phyloP scores from a whole-genome alignment of 2,113 vertebrate species.

The rabbit (Oryctolagus cuniculus) region DNA sequence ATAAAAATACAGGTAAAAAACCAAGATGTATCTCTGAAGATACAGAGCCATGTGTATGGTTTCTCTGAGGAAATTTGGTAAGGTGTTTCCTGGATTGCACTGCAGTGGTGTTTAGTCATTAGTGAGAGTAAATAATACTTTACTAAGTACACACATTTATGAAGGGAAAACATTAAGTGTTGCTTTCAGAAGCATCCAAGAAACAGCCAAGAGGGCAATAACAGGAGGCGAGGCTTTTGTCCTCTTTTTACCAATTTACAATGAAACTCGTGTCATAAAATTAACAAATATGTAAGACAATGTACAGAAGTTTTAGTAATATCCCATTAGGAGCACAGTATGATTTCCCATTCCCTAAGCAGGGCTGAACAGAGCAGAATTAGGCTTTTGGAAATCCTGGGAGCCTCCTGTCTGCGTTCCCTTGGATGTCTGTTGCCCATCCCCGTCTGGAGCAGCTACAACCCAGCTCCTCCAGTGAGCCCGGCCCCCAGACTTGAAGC shows the following conservation, averaged over 20 bases:
- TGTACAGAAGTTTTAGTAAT: slow-evolving; percentile 13
- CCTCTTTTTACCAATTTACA: slow-evolving; percentile 36
- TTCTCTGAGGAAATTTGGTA: slow-evolving; percentile 23
- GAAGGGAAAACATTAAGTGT: not conserved
- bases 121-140: slow-evolving; percentile 14
- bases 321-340: slow-evolving; percentile 33
- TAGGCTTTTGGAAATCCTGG: slow-evolving; percentile 44
- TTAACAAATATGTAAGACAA: not conserved
- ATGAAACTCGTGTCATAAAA: slow-evolving; percentile 1
- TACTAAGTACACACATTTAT: not conserved
- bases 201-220: slow-evolving; percentile 20
- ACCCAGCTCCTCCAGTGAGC: not conserved
- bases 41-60: not conserved
- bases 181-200: not conserved
- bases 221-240: not conserved
- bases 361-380: not conserved
- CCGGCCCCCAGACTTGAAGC: not conserved
- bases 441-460: not conserved
- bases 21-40: not conserved
- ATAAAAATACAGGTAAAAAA: too few species aligned
- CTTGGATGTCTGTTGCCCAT: not conserved
- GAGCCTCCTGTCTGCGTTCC: slow-evolving; percentile 21
- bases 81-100: not conserved
- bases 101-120: slow-evolving; percentile 36
- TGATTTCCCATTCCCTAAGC: not conserved